Conservation (phyloP, 2,113 vertebrate species). For the Morone saxatilis region DNA sequence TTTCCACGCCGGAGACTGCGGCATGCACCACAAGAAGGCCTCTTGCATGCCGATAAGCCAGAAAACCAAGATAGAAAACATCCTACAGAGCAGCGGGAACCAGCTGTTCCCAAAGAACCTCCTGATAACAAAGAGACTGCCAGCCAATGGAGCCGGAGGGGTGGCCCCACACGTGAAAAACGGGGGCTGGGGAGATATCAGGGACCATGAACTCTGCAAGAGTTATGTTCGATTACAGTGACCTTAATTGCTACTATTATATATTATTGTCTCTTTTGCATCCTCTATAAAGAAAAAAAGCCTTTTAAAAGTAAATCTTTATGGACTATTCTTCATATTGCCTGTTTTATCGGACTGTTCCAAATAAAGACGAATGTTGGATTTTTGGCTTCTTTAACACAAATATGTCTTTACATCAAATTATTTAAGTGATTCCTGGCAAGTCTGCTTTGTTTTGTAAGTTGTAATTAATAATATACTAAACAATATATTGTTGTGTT, state of each 20-base stretch:
- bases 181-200: slow-evolving; percentile 98
- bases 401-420: slow-evolving; percentile 60
- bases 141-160: slow-evolving; percentile 87
- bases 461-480: slow-evolving; percentile 29
- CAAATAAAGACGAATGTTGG: slow-evolving; percentile 85
- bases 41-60: slow-evolving; percentile 91
- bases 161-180: slow-evolving; percentile 97
- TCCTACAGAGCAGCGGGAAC: slow-evolving; percentile 91
- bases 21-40: slow-evolving; percentile 97
- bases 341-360: slow-evolving; percentile 86
- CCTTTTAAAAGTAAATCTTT: slow-evolving; percentile 84
- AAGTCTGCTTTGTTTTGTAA: slow-evolving; percentile 48
- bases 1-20: slow-evolving; percentile 97
- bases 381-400: slow-evolving; percentile 79
- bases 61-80: slow-evolving; percentile 93
- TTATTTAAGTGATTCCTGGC: slow-evolving; percentile 41
- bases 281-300: slow-evolving; percentile 85
- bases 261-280: slow-evolving; percentile 84
- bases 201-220: slow-evolving; percentile 99
- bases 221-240: slow-evolving; percentile 97
- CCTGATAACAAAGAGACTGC: slow-evolving; percentile 90
- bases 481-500: slow-evolving; percentile 41
- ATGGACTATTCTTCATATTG: slow-evolving; percentile 86
- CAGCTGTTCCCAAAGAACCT: slow-evolving; percentile 93
- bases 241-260: slow-evolving; percentile 82